Base-by-base conservation (phyloP, 2,888 invertebrate genomes). In the Lycia hirtaria region DNA sequence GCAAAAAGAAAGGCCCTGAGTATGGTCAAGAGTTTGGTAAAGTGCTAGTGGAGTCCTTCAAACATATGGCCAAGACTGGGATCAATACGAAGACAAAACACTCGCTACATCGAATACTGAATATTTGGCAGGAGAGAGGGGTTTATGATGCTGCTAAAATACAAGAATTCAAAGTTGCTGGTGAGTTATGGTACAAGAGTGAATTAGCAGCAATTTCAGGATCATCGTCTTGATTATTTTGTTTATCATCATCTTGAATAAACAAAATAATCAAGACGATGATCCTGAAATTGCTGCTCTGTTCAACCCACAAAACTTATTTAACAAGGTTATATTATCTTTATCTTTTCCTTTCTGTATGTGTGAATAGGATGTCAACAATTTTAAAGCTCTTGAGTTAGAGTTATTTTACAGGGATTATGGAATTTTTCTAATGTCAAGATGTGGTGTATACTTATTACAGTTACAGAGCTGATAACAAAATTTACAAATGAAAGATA, bases 1-100 rank as follows among this genome's bases (percentile, higher is more conserved):
- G 98, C 81, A 97, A 97, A 83, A 99, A 98, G 85, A 99, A 99
- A 85, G 98, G 98, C 0, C 98, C 98, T 0, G 98, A 99, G 83
- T 99, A 96, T 87, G 97, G 97, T 0, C 95, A 96, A 79, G 97
- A 97, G 78, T 99, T 97, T 88, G 96, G 95, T 5, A 92, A 93
- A 53, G 94, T 96, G 7, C 85, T 99, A 45, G 94, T 94, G 49
- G 97, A 96, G 75, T 96, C 97, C 0, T 97, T 98, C 77, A 94
- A 96, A 62, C 95, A 97, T 71, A 96, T 98, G 93, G 95, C 96
- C 1, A 93, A 93, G 64, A 93, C 95, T 63, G 92, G 92, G 2
- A 94, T 94, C 52, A 96, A 97, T 67, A 93, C 95, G n/a, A 97
- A 97, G 80, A 96, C 97, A 1, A 95, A 96, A 70, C 94, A 93